Base-by-base conservation (phyloP, 2,888 invertebrate genomes). In the Patella ulyssiponensis region DNA sequence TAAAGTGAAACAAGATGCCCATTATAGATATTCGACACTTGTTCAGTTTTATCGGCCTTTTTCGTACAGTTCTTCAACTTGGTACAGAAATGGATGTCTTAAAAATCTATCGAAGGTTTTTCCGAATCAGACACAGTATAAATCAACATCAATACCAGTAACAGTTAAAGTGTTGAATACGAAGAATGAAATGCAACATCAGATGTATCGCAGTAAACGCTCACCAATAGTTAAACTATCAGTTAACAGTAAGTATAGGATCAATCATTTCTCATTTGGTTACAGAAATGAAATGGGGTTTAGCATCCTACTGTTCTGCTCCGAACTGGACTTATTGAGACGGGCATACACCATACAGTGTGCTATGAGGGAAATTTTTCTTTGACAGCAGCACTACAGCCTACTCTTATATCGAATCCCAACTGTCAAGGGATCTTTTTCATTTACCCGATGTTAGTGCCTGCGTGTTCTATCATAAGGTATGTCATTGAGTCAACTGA, bases 1-100 rank as follows among this genome's bases (percentile, higher is more conserved):
- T 83, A 53, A 76, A 79, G 17, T 73, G 81, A 7, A 76, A 64
- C 64, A 64, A 23, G 64, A 64, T 23, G 23, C 64, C 3, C 23
- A 23, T 23, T 64, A 9, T 23, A 2, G 64, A 20, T 85, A 82
- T 74, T 80, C 81, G 17, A 86, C 87, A 9, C 83, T 81, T 23
- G 84, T 88, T 23, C 89, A 91, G 86, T 88, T 90, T 77, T 86
- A 86, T 74, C 79, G 81, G 5, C 91, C 91, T 7, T 91, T 91
- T 83, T 74, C 84, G 71, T 88, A 87, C 83, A 88, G 88, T 54
- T 85, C 88, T 4, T 71, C 79, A 7, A 83, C 84, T 0, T 89
- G 87, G 86, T 71, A 80, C 71, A 73, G 80, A n/a, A 85, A 84
- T 77, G 86, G 85, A 0, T 88, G 89, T 74, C 44, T 80, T 33